Base-by-base conservation (phyloP, 2,888 invertebrate species). In the Parnassius glacialis region DNA sequence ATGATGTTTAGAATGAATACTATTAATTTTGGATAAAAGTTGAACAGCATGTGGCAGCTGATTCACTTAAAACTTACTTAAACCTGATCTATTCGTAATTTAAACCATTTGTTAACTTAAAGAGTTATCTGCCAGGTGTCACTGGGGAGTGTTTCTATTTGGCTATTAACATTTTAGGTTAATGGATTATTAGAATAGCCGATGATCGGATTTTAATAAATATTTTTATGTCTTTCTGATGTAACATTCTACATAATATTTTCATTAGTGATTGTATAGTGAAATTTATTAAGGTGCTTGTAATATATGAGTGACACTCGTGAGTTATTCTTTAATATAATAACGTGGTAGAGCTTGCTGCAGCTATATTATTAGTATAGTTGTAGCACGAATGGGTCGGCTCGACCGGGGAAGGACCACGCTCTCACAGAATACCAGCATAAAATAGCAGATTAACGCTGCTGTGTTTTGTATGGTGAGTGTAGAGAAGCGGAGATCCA, bases 111-210 rank as follows among this genome's bases (percentile, higher is more conserved):
- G 62, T 56, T 57, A 54, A 44, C 52, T 51, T 34, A 25, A 58
- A 58, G 59, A 53, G 59, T 58, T 62, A 58, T 47, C 62, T 34
- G 59, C 59, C 59, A 63, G 59, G 62, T 63, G 62, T 59, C 34
- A 47, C 34, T 43, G 58, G 12, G 41, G 61, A 56, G 61, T 53
- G 62, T 58, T 41, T 48, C 62, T 34, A 34, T 48, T n/a, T 9
- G 44, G 25, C 41, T n/a, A 59, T 63, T 63, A 52, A 42, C 55
- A 55, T 59, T 59, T 63, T 58, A 55, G 62, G 62, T 59, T 63
- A 63, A 63, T 63, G 59, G 44, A 54, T 62, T 48, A 47, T 55
- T 47, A 44, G 62, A 63, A 47, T 59, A 55, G 44, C 55, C 62
- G 59, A 59, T 52, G 51, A 59, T 59, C 44, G 25, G 16, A n/a